Conservation (phyloP, 2,888 invertebrate species). For the Hololepta plana region DNA sequence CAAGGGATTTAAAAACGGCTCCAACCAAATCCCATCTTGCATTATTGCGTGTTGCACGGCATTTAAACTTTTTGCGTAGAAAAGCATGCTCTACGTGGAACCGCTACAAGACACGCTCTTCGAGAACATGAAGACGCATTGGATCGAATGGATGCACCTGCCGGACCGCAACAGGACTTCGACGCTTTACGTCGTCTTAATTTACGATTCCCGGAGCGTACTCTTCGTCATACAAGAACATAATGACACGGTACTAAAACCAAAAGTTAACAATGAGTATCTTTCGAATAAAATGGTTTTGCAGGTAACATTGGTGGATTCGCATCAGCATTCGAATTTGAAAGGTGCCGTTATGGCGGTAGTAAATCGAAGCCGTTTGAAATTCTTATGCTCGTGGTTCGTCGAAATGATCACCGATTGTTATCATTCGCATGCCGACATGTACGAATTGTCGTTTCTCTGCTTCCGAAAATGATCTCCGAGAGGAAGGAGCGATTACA, state of each 20-base stretch:
- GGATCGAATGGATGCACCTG: slow-evolving; percentile 26
- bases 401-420: slow-evolving; percentile 23
- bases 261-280: slow-evolving; percentile 1
- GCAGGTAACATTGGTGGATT: slow-evolving; percentile 32
- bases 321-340: slow-evolving; percentile 26
- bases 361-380: slow-evolving; percentile 22
- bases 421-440: slow-evolving; percentile 24
- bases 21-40: background rate
- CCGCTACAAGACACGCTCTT: slow-evolving; percentile 25
- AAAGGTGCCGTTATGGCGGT: slow-evolving; percentile 32
- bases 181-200: slow-evolving; percentile 31
- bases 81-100: slow-evolving; percentile 28
- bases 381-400: slow-evolving; percentile 29
- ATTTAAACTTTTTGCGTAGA: slow-evolving; percentile 18
- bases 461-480: slow-evolving; percentile 18
- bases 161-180: slow-evolving; percentile 13
- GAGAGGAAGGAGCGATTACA: too few species aligned
- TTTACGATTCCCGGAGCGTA: slow-evolving; percentile 32
- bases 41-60: slow-evolving; percentile 1
- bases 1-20: slow-evolving; percentile 7
- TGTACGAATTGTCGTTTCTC: slow-evolving; percentile 33
- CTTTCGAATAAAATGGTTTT: too few species aligned
- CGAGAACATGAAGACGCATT: slow-evolving; percentile 24
- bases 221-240: slow-evolving; percentile 30
- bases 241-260: slow-evolving; percentile 23